A percentile compares a stretch with the other conserved stretches of the same genome.
Conservation (phyloP, 2,797 vertebrate species). For the Parotocinclus haroldoi region DNA sequence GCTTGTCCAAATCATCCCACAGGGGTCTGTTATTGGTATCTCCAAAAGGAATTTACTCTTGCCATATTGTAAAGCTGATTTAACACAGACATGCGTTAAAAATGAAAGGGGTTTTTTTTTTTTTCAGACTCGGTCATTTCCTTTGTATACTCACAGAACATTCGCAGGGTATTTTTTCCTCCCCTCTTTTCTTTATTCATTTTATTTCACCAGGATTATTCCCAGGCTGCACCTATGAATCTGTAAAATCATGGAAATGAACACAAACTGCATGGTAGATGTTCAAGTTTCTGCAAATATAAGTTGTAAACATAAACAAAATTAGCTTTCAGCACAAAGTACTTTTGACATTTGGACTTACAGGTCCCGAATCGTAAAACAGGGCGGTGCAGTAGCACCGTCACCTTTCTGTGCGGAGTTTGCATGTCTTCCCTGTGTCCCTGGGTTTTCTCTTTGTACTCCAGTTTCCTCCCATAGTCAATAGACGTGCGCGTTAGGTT, state of each 20-base stretch:
- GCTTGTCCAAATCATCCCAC: conserved; percentile 13
- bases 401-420: too few relatives aligned
- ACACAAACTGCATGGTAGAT: background rate
- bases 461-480: too few relatives aligned
- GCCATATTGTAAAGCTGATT: conserved; percentile 10
- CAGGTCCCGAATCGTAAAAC: too few relatives aligned
- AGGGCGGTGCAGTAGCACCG: too few relatives aligned
- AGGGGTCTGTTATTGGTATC: conserved; percentile 22
- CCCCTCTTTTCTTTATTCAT: background rate
- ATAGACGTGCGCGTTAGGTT: too few relatives aligned
- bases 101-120: background rate
- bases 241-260: background rate
- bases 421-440: too few relatives aligned
- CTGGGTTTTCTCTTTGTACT: too few relatives aligned
- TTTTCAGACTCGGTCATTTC: background rate
- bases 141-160: background rate
- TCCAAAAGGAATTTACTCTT: conserved; percentile 22
- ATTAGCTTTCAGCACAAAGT: background rate
- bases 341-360: background rate
- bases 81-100: conserved; percentile 17
- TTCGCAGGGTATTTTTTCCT: background rate
- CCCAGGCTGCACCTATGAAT: background rate
- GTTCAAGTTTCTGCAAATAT: background rate
- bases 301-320: background rate
- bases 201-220: background rate